Percentiles rank a stretch among this genome's conserved stretches.
These are phyloP conservation scores for Pseudochirops cupreus DNA, from an alignment of 2,797 vertebrate genomes.

Conservation along the genomic window DNA sequence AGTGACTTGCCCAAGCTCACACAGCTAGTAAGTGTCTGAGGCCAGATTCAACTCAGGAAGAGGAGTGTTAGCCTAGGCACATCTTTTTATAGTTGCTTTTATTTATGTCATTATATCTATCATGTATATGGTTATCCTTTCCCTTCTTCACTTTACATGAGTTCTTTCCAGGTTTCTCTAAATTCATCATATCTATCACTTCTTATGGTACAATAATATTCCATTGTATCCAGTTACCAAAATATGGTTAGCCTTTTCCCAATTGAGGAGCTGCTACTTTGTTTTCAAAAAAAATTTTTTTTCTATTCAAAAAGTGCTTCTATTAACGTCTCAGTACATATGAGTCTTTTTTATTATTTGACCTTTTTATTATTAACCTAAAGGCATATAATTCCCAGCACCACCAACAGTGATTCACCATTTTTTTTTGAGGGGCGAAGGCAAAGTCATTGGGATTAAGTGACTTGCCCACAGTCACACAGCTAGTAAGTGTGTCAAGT, in stretches of 20 bases:
- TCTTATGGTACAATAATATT: not conserved
- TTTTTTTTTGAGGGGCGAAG: not conserved
- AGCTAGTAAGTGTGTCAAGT: too few species aligned
- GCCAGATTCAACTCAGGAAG: too few species aligned
- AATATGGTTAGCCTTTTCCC: not conserved
- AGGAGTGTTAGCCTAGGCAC: too few species aligned
- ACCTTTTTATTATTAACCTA: not conserved
- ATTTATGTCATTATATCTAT: not conserved
- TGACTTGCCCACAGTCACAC: too few species aligned
- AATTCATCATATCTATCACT: not conserved
- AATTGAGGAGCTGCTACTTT: not conserved
- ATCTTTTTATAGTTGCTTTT: not conserved
- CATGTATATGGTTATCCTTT: not conserved
- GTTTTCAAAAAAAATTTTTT: conserved; percentile 6
- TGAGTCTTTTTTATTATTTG: not conserved
- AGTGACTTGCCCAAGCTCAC: too few species aligned
- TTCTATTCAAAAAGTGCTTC: conserved; percentile 29
- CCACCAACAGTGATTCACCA: not conserved
- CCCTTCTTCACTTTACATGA: not conserved
- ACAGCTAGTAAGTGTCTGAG: too few species aligned
- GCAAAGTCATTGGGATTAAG: too few species aligned
- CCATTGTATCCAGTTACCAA: not conserved
- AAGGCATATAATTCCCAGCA: not conserved
- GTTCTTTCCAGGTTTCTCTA: not conserved
- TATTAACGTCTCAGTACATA: not conserved